Percentiles rank a stretch among this genome's conserved stretches.
phyloP scores from a whole-genome alignment of 2,888 invertebrate genomes.

The Tetranychus piercei region DNA sequence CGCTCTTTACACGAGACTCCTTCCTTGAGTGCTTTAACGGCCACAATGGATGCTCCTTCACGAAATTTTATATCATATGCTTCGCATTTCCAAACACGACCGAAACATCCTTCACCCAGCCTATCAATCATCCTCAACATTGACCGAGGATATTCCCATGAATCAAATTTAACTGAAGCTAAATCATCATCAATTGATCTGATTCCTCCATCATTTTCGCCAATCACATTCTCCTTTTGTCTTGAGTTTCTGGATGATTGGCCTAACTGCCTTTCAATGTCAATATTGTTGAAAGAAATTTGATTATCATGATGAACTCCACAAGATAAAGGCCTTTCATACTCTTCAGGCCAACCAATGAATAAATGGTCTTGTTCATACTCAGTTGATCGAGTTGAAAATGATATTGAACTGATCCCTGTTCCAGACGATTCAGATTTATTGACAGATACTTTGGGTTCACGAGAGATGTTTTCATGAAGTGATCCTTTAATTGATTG shows the following conservation, averaged over 20 bases:
- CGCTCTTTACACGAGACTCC: constrained; percentile 58
- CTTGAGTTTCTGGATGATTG: neutral
- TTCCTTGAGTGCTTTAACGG: constrained; percentile 60
- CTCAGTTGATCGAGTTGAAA: neutral
- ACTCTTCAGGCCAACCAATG: neutral
- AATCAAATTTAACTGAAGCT: constrained; percentile 11
- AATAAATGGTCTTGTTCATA: neutral
- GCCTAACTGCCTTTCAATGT: neutral
- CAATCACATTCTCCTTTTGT: neutral
- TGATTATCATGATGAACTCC: neutral
- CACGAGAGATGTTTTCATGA: neutral
- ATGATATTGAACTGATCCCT: neutral
- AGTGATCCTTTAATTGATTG: neutral
- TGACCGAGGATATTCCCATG: constrained; percentile 58
- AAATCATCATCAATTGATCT: neutral
- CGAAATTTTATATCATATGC: constrained; percentile 49
- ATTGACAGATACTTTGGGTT: neutral
- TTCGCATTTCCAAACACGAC: constrained; percentile 67
- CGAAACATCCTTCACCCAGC: constrained; percentile 66
- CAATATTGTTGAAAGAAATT: neutral
- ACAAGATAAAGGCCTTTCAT: neutral
- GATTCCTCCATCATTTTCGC: neutral
- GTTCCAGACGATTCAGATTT: constrained; percentile 7
- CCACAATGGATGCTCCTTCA: constrained; percentile 59
- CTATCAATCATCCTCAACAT: constrained; percentile 57